Conservation (phyloP, 2,888 invertebrate species). For the Glyphotaelius pellucidus region DNA sequence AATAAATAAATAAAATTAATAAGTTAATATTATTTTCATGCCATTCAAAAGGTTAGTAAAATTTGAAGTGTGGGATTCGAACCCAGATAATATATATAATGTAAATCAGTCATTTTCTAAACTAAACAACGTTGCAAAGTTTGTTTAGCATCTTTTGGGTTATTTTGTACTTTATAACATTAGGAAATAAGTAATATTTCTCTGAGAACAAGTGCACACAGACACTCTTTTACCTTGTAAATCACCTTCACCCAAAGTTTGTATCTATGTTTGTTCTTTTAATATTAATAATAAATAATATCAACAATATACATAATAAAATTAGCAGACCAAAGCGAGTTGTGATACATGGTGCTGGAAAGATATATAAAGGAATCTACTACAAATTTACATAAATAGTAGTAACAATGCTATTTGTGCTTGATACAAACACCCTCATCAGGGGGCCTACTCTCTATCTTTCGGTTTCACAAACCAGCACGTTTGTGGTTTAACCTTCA, state of each 20-base stretch:
- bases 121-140: not conserved
- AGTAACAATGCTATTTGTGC: not conserved
- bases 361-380: slow-evolving; percentile 24
- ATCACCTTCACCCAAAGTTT: slow-evolving; percentile 49
- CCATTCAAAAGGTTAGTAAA: slow-evolving; percentile 27
- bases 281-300: slow-evolving; percentile 25
- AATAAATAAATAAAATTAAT: not conserved
- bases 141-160: not conserved
- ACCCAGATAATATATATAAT: not conserved
- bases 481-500: too few relatives aligned
- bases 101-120: not conserved
- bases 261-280: slow-evolving; percentile 25
- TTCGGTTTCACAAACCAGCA: too few relatives aligned
- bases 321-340: slow-evolving; percentile 65
- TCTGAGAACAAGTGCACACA: slow-evolving; percentile 37
- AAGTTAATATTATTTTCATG: slow-evolving; percentile 28
- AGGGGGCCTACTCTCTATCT: too few relatives aligned
- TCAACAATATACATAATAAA: slow-evolving; percentile 7
- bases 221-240: slow-evolving; percentile 38
- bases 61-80: not conserved
- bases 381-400: slow-evolving; percentile 24
- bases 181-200: not conserved
- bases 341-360: slow-evolving; percentile 44
- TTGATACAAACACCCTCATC: not conserved
- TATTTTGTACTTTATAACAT: not conserved